These are phyloP conservation scores for Probosciger aterrimus DNA, from an alignment of 2,113 vertebrate species.

Conservation along the genomic window DNA sequence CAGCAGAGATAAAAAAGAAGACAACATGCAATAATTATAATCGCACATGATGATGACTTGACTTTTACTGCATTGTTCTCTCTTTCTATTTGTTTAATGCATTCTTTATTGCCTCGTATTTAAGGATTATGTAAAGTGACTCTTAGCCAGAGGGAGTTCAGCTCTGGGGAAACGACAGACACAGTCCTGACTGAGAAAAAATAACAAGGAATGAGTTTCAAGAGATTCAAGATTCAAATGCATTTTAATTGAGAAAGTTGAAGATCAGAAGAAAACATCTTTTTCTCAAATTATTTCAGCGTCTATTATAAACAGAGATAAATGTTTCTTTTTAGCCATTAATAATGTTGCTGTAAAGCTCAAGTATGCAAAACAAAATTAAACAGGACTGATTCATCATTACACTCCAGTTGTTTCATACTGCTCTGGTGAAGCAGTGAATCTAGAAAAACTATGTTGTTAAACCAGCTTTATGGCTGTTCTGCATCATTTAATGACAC, in stretches of 20 bases:
- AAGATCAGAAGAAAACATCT: neutral
- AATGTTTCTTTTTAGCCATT: conserved; percentile 14
- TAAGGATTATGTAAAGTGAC: neutral
- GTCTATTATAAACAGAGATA: neutral
- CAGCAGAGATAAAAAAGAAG: neutral
- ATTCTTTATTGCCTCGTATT: neutral
- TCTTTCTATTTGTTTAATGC: neutral
- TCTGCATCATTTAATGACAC: neutral
- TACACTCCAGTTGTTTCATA: neutral
- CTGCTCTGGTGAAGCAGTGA: conserved; percentile 24
- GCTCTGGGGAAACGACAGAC: neutral
- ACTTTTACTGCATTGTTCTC: neutral
- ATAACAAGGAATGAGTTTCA: neutral
- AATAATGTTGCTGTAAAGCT: conserved; percentile 25
- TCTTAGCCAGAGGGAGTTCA: neutral
- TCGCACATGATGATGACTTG: neutral
- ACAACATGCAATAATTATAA: neutral
- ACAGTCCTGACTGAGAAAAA: neutral
- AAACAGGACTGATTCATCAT: conserved; percentile 14
- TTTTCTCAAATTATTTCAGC: neutral
- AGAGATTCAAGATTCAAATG: conserved; percentile 2
- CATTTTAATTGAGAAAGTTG: neutral
- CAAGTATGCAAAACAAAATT: conserved; percentile 33
- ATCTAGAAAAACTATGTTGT: neutral
- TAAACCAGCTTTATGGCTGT: conserved; percentile 20